These are phyloP conservation scores for Penaeus japonicus DNA, from an alignment of 1,140 invertebrate genomes.

Conservation along the genomic window DNA sequence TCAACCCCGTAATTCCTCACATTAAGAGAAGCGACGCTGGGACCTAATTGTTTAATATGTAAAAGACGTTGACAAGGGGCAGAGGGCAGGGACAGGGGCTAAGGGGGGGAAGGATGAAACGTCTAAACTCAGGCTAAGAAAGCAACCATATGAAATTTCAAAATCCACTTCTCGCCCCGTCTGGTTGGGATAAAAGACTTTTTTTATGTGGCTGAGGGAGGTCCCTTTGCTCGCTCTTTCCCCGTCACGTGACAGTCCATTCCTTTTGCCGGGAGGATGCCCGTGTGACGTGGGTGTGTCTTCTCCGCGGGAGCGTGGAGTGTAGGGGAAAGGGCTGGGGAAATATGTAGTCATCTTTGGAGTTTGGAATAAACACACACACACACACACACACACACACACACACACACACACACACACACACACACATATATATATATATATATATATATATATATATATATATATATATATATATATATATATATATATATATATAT, in stretches of 20 bases:
- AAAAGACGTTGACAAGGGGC: slow-evolving; percentile 32
- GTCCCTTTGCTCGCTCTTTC: no score
- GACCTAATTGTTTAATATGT: slow-evolving; percentile 49
- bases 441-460: no score
- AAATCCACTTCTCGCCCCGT: slow-evolving; percentile 17
- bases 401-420: no score
- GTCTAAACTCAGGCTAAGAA: neutral
- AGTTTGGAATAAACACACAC: no score
- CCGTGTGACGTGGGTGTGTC: neutral
- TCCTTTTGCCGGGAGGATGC: no score
- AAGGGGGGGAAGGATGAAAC: neutral
- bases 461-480: no score
- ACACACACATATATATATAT: no score
- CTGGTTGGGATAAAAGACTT: neutral
- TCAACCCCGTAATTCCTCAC: slow-evolving; percentile 31
- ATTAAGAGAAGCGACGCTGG: slow-evolving; percentile 40
- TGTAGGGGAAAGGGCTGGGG: no score
- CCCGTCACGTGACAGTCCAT: no score
- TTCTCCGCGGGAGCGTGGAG: neutral
- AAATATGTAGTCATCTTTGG: no score
- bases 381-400: no score
- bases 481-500: no score
- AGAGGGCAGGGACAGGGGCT: neutral
- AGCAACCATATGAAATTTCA: slow-evolving; percentile 21
- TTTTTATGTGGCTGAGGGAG: neutral